phyloP scores from a whole-genome alignment of 1,140 invertebrate species.

The Penaeus indicus region DNA sequence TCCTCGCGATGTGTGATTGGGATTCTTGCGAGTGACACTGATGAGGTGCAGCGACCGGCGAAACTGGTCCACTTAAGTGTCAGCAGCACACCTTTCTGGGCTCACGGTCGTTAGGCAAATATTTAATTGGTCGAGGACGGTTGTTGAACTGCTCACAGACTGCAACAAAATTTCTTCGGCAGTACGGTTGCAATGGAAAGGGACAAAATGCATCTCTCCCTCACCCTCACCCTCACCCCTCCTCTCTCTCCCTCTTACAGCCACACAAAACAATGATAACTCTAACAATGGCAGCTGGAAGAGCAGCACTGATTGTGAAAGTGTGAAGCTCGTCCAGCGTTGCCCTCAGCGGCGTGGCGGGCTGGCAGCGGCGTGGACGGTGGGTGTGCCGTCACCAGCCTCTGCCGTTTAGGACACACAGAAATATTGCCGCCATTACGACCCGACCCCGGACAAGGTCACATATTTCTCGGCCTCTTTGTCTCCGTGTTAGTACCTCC shows the following conservation, averaged over 20 bases:
- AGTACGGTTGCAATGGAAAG: no score
- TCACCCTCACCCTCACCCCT: neutral
- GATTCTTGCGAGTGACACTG: no score
- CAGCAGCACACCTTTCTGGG: no score
- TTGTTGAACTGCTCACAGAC: no score
- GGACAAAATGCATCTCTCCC: neutral
- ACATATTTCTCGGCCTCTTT: slow-evolving; percentile 28
- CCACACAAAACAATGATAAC: no score
- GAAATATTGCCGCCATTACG: slow-evolving; percentile 37
- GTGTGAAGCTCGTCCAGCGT: neutral
- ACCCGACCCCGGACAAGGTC: slow-evolving; percentile 31
- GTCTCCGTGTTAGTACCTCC: neutral
- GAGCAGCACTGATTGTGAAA: neutral
- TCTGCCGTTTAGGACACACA: slow-evolving; percentile 12
- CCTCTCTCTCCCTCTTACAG: neutral
- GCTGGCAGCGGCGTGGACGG: neutral
- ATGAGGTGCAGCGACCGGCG: no score
- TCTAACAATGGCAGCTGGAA: no score
- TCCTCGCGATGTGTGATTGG: no score
- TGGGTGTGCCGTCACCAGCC: slow-evolving; percentile 19
- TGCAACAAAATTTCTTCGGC: no score
- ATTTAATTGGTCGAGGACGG: no score
- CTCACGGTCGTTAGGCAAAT: no score
- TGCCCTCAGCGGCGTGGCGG: neutral
- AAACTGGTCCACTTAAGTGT: no score